These are phyloP conservation scores for Drosophila pachea DNA, from an alignment of 1,140 invertebrate species.

Conservation along the genomic window DNA sequence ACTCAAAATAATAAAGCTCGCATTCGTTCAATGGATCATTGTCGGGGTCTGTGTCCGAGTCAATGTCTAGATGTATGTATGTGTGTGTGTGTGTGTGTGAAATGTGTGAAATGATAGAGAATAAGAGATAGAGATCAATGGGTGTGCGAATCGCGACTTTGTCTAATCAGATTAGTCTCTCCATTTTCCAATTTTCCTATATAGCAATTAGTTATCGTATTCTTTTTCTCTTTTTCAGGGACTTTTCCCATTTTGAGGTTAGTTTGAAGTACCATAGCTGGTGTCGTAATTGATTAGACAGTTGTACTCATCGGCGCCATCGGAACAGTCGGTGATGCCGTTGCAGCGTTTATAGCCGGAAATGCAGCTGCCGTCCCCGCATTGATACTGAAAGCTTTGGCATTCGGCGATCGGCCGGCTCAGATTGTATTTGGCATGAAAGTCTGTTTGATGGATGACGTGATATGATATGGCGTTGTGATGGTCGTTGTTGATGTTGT, in stretches of 20 bases:
- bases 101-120: constrained; percentile 24
- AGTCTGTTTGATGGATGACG: constrained; percentile 46
- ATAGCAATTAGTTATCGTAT: too few relatives aligned
- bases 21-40: constrained; percentile 64
- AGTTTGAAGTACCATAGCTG: constrained; percentile 62
- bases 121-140: constrained; percentile 15
- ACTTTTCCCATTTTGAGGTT: not conserved
- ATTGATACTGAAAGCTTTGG: constrained; percentile 80
- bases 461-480: constrained; percentile 18
- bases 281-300: constrained; percentile 79
- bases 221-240: not conserved
- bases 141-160: too few relatives aligned
- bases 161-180: too few relatives aligned
- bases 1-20: constrained; percentile 72
- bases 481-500: constrained; percentile 15
- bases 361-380: constrained; percentile 84
- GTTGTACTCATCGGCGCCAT: constrained; percentile 84
- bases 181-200: too few relatives aligned
- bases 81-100: constrained; percentile 12
- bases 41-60: constrained; percentile 46
- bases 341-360: constrained; percentile 83
- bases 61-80: constrained; percentile 39
- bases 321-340: constrained; percentile 83
- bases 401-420: constrained; percentile 66
- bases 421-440: constrained; percentile 69